Conservation (phyloP, 2,888 invertebrate genomes). For the Lasioglossum oenotherae region DNA sequence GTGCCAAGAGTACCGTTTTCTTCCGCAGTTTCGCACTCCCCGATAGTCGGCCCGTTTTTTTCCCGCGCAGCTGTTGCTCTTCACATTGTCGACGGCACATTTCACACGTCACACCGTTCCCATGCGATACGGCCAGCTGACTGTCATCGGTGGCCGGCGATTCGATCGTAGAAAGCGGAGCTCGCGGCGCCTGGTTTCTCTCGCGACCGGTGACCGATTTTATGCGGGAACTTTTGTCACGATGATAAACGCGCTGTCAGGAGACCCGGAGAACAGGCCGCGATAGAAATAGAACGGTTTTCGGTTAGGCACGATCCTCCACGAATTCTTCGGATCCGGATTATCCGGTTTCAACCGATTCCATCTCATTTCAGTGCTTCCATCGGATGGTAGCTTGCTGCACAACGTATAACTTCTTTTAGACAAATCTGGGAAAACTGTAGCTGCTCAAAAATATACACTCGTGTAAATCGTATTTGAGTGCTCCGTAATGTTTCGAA, state of each 20-base stretch:
- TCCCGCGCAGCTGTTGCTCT: slow-evolving; percentile 35
- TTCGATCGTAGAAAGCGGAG: background rate
- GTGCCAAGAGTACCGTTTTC: slow-evolving; percentile 3
- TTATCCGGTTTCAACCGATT: background rate
- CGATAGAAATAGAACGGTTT: slow-evolving; percentile 7
- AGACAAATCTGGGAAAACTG: background rate
- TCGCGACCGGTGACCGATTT: background rate
- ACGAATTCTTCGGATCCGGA: background rate
- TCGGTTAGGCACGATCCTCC: background rate
- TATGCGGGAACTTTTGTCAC: slow-evolving; percentile 12
- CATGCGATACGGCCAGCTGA: slow-evolving; percentile 7
- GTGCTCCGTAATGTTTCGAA: background rate
- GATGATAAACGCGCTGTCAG: background rate
- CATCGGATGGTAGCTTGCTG: background rate
- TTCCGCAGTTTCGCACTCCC: background rate
- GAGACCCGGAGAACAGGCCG: background rate
- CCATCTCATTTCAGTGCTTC: background rate
- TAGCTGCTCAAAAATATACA: background rate
- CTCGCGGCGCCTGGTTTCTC: background rate
- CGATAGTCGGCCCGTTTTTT: background rate
- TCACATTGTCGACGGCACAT: slow-evolving; percentile 21
- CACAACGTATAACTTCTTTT: background rate
- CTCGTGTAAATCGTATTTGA: background rate
- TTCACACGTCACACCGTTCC: background rate
- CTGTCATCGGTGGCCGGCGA: background rate